A percentile compares a stretch with the other conserved stretches of the same genome.
These are phyloP conservation scores for Paracanthobrama guichenoti DNA, from an alignment of 2,113 vertebrate genomes.

Conservation along the genomic window DNA sequence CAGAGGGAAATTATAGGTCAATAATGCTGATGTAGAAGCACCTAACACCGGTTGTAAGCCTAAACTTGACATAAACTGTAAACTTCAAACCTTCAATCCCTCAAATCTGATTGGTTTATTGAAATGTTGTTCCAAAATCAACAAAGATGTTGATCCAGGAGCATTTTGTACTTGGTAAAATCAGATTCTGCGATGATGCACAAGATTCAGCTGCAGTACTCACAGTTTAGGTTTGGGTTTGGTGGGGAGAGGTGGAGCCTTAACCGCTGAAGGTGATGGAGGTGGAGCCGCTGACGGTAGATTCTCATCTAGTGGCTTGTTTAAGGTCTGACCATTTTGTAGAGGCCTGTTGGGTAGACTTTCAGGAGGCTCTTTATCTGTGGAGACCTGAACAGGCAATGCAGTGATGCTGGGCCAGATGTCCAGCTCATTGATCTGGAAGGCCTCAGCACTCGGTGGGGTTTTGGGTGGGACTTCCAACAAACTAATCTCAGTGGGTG, in stretches of 20 bases:
- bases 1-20: too few species aligned
- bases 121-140: too few species aligned
- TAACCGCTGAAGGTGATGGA: constrained; percentile 65
- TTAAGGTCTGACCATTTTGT: constrained; percentile 70
- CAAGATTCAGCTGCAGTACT: constrained; percentile 73
- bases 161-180: too few species aligned
- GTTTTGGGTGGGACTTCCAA: constrained; percentile 83
- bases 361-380: constrained; percentile 56
- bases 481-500: constrained; percentile 81
- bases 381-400: constrained; percentile 67
- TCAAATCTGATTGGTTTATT: too few species aligned
- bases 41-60: too few species aligned
- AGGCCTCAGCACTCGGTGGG: constrained; percentile 65
- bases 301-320: constrained; percentile 60
- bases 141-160: too few species aligned
- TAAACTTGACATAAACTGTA: too few species aligned
- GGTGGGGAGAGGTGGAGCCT: constrained; percentile 86
- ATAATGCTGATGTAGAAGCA: too few species aligned
- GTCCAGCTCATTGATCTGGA: constrained; percentile 77
- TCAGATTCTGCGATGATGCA: neutral
- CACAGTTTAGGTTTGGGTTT: constrained; percentile 94
- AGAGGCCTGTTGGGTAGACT: constrained; percentile 64
- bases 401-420: constrained; percentile 75
- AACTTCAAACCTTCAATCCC: too few species aligned
- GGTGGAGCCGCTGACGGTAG: constrained; percentile 56